A percentile compares a stretch with the other conserved stretches of the same genome.
phyloP scores from a whole-genome alignment of 1,140 invertebrate species.

The Drosophila triauraria region DNA sequence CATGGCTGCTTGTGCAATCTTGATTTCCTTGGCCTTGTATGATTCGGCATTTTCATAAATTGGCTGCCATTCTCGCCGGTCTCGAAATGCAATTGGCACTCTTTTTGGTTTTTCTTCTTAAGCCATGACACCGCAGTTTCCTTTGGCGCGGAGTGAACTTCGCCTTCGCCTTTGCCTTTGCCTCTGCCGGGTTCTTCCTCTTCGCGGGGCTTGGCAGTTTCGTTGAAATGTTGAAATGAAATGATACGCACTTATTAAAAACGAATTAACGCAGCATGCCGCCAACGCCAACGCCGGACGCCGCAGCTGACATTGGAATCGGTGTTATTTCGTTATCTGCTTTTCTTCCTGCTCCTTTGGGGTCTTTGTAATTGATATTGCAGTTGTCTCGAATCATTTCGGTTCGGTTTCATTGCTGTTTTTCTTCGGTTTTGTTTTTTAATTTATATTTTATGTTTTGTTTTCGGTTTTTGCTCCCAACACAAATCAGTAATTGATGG shows the following conservation, averaged over 20 bases:
- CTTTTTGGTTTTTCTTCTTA: slow-evolving; percentile 57
- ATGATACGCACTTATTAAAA: slow-evolving; percentile 84
- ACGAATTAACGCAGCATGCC: slow-evolving; percentile 82
- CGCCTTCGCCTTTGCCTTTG: slow-evolving; percentile 3
- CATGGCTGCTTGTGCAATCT: slow-evolving; percentile 67
- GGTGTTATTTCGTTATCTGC: slow-evolving; percentile 53
- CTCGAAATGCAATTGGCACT: slow-evolving; percentile 80
- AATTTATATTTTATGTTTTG: slow-evolving; percentile 25
- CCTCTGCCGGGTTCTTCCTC: slow-evolving; percentile 22
- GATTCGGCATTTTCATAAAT: slow-evolving; percentile 82
- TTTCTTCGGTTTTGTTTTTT: slow-evolving; percentile 36
- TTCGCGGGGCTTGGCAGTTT: slow-evolving; percentile 35
- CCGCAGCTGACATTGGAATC: slow-evolving; percentile 65
- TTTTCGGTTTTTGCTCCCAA: slow-evolving; percentile 16
- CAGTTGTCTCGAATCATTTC: slow-evolving; percentile 50
- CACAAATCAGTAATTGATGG: slow-evolving; percentile 27
- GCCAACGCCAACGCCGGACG: slow-evolving; percentile 48
- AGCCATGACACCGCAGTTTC: slow-evolving; percentile 51
- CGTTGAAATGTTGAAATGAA: slow-evolving; percentile 83
- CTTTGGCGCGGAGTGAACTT: slow-evolving; percentile 28
- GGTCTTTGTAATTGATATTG: slow-evolving; percentile 75
- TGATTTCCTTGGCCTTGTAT: slow-evolving; percentile 82
- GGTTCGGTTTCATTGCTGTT: slow-evolving; percentile 21
- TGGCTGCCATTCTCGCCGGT: slow-evolving; percentile 74
- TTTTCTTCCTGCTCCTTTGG: slow-evolving; percentile 58